phyloP scores from a whole-genome alignment of 2,113 vertebrate species.

The Oenanthe melanoleuca region DNA sequence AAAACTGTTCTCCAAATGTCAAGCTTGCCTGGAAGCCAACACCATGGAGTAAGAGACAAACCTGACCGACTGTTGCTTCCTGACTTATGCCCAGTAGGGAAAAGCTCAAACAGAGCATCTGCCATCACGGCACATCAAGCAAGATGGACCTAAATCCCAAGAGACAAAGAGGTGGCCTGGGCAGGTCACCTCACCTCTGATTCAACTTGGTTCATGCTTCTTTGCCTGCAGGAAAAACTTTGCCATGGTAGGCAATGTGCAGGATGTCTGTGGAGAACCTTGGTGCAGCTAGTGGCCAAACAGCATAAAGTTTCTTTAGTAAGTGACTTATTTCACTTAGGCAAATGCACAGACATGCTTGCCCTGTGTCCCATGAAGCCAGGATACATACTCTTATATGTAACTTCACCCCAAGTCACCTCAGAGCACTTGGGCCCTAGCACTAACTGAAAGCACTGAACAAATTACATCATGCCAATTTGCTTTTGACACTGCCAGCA shows the following conservation, averaged over 20 bases:
- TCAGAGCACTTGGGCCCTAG: not conserved
- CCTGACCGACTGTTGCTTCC: not conserved
- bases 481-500: not conserved
- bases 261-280: not conserved
- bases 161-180: not conserved
- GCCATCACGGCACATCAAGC: not conserved
- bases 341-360: not conserved
- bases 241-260: not conserved
- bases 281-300: not conserved
- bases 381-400: not conserved
- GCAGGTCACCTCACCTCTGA: not conserved
- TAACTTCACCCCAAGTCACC: not conserved
- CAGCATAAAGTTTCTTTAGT: not conserved
- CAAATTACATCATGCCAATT: not conserved
- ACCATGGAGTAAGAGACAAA: not conserved
- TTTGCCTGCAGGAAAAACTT: not conserved
- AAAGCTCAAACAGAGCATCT: not conserved
- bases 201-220: not conserved
- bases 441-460: not conserved
- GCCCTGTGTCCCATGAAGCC: not conserved
- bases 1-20: not conserved
- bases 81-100: not conserved
- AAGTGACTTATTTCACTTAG: not conserved
- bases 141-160: not conserved
- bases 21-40: constrained; percentile 2